Evolutionary conservation across 2,888 invertebrate genomes (phyloP), one percentile per base, ranked within the genome.

Genomic region (Dinocampus coccinellae): DNA sequence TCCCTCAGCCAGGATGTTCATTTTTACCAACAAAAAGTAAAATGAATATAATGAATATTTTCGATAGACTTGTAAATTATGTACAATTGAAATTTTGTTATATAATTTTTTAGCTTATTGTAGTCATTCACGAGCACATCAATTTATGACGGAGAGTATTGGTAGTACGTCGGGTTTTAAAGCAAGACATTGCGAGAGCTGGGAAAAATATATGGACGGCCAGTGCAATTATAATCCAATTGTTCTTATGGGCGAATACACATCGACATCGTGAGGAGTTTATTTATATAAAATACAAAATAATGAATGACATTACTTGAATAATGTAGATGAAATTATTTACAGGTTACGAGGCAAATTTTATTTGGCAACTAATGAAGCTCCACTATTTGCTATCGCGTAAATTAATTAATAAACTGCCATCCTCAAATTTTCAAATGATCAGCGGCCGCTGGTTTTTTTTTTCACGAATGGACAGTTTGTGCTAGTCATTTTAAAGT

Each of bases 301-400:
- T 13, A 62, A 42, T 29, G 29, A 11, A 34, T 20, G 29, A 33
- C 13, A 53, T 26, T 2, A 62, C 68, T 52, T 34, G 34, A 0
- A 60, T 39, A 57, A n/a, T 24, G 16, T 63, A 3, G 13, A 24
- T 33, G 20, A 33, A 58, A 53, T 58, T 55, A 34, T 11, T 34
- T 77, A 7, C 73, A 84, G 84, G 42, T 76, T 84, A 62, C 80
- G 84, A 63, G 84, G 84, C 58, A 84, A 83, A 42, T 84, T 83
- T 69, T 84, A 79, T 60, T 71, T 84, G 55, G 72, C 77, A 53
- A 84, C 84, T 66, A 84, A 84, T 68, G 78, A 77, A 33, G 80
- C 81, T 33, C 81, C 86, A 29, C 84, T 84, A 0, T 84, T 84
- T 64, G 83, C 84, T 7, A 60, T 68, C 13, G 73, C 78, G 24